Evolutionary conservation across 2,888 invertebrate genomes (phyloP), one percentile per base, ranked within the genome.

Genomic region (Eudiplozoon nipponicum): DNA sequence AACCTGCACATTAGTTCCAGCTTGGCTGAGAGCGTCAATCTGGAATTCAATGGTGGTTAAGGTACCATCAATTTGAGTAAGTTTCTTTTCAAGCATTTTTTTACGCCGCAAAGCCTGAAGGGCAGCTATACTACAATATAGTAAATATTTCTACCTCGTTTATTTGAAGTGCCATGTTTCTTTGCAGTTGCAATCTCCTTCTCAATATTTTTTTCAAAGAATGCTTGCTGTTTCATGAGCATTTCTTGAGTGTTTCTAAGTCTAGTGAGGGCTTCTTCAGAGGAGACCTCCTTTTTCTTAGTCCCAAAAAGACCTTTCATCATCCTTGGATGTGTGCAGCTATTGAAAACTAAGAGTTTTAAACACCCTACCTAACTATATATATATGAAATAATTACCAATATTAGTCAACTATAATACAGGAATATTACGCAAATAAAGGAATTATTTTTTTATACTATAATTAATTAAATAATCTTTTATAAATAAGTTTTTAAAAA

Each of bases 21-120:
- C 90, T 51, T 86, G 80, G 60, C 98, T 55, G 19, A 98, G 61
- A 1, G 90, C 81, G 57, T 90, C 86, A 46, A 86, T 63, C 60
- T 94, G 86, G 63, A 78, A 77, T 61, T 90, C 86, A 49, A 90
- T 78, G 40, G 86, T 90, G 21, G 80, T 78, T 46, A 90, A 65
- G 0, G 86, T 86, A 18, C 86, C 86, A 65, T 98, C 94, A 49
- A 94, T 84, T 65, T 90, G 86, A 48, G 74, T 73, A 34, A 94
- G 64, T 57, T 86, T 84, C 54, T 81, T 81, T 57, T 90, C 86
- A 54, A 76, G 11, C 86, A 67, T 67, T 90, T 90, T 69, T 17
- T 90, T 94, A 51, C 80, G 69, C 61, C 90, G 90, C 19, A 94
- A 65, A 1, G 94, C 90, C 54, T 78, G 76, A 46, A 98, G 69